A percentile compares a stretch with the other conserved stretches of the same genome.
Evolutionary conservation across 2,888 invertebrate species (phyloP).

Genomic region (Neoitamus cyanurus): DNA sequence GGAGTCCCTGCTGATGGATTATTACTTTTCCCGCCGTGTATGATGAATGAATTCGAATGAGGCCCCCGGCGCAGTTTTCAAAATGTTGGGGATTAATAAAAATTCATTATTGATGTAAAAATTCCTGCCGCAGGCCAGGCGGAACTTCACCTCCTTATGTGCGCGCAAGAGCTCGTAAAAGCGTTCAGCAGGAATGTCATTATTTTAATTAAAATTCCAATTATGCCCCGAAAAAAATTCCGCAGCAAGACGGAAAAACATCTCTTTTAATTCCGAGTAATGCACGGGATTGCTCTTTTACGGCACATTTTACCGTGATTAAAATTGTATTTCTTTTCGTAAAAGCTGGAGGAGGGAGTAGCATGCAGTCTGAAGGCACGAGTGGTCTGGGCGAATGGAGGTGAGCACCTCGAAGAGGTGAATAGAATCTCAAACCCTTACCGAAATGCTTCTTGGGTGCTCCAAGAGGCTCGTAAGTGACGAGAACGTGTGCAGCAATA

Average conservation of each 20-base stretch:
- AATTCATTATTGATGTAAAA: background rate
- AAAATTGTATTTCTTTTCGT: constrained; percentile 32
- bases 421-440: constrained; percentile 19
- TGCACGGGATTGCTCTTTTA: constrained; percentile 40
- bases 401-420: background rate
- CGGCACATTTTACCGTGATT: constrained; percentile 39
- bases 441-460: background rate
- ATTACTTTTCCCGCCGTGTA: background rate
- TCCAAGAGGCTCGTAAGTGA: background rate
- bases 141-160: background rate
- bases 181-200: constrained; percentile 34
- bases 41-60: background rate
- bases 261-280: constrained; percentile 36
- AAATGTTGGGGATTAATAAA: background rate
- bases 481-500: constrained; percentile 26
- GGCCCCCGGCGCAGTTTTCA: background rate
- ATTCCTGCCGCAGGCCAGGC: background rate
- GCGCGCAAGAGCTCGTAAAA: constrained; percentile 10
- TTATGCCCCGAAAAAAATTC: constrained; percentile 32
- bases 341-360: background rate
- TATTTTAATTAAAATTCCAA: constrained; percentile 44
- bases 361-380: background rate
- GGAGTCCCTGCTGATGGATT: background rate
- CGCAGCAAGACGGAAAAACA: constrained; percentile 17
- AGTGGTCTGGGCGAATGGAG: background rate